Percentiles rank a stretch among this genome's conserved stretches.
phyloP scores from a whole-genome alignment of 2,113 vertebrate genomes.

The Pandion haliaetus region DNA sequence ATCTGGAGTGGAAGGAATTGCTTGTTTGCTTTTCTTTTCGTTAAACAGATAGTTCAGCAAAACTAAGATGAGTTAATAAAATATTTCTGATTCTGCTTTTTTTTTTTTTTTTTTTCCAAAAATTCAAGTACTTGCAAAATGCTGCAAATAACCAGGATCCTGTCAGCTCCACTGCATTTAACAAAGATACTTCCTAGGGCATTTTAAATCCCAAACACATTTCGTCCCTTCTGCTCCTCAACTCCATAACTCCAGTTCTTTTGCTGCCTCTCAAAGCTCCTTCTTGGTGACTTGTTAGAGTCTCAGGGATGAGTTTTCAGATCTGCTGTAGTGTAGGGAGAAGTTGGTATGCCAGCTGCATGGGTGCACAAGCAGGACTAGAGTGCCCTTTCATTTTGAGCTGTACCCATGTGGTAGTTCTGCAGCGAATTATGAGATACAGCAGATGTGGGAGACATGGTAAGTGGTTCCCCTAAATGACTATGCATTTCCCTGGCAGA shows the following conservation, averaged over 20 bases:
- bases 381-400: background rate
- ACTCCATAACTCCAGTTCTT: background rate
- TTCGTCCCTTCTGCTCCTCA: background rate
- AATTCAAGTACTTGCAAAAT: background rate
- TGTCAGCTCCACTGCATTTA: background rate
- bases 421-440: background rate
- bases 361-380: background rate
- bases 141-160: background rate
- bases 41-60: slow-evolving; percentile 13
- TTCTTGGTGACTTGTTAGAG: background rate
- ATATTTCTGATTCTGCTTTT: background rate
- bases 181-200: background rate
- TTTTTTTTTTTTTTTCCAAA: background rate
- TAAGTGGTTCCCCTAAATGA: background rate
- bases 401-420: background rate
- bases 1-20: background rate
- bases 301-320: background rate
- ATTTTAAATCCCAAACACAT: background rate
- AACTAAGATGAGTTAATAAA: slow-evolving; percentile 13
- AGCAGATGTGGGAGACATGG: background rate
- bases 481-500: background rate
- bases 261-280: background rate
- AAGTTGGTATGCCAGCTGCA: background rate
- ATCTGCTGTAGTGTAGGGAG: background rate
- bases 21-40: slow-evolving; percentile 17